Base-by-base conservation (phyloP, 2,888 invertebrate genomes). In the Sinopyrophorus schimmeli region DNA sequence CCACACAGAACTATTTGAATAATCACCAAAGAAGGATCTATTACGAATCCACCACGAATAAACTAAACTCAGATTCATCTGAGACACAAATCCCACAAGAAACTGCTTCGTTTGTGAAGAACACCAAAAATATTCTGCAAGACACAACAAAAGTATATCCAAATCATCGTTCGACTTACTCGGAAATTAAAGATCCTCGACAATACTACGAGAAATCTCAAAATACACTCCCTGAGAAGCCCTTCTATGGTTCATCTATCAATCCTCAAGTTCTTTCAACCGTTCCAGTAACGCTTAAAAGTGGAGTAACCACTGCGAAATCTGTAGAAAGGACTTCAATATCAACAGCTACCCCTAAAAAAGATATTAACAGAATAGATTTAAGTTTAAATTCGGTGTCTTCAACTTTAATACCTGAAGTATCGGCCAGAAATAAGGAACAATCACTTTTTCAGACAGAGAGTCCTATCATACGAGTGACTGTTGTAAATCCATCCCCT, bases 11-110 rank as follows among this genome's bases (percentile, higher is more conserved):
- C n/a, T n/a, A n/a, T n/a, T n/a, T n/a, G n/a, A n/a, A n/a, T n/a
- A n/a, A n/a, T n/a, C n/a, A n/a, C n/a, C n/a, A n/a, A n/a, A n/a
- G n/a, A n/a, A n/a, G n/a, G n/a, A n/a, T n/a, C n/a, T n/a, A n/a
- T n/a, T n/a, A n/a, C n/a, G n/a, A n/a, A n/a, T n/a, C n/a, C n/a
- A n/a, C n/a, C n/a, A n/a, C n/a, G n/a, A n/a, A n/a, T n/a, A n/a
- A n/a, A n/a, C n/a, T n/a, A n/a, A n/a, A n/a, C n/a, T n/a, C n/a
- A n/a, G n/a, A n/a, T n/a, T 77, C 55, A 3, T 62, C 72, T 50
- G 87, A 89, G 70, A 80, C 80, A 64, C 88, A 88, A 67, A 79
- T 84, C 1, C 80, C 84, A 0, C 87, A 89, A 5, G 90, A 90
- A 71, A 83, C 86, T 4, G 86, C 87, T 0, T 87, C 89, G 0